phyloP scores from a whole-genome alignment of 2,888 invertebrate species.

The Stenodema calcarata region DNA sequence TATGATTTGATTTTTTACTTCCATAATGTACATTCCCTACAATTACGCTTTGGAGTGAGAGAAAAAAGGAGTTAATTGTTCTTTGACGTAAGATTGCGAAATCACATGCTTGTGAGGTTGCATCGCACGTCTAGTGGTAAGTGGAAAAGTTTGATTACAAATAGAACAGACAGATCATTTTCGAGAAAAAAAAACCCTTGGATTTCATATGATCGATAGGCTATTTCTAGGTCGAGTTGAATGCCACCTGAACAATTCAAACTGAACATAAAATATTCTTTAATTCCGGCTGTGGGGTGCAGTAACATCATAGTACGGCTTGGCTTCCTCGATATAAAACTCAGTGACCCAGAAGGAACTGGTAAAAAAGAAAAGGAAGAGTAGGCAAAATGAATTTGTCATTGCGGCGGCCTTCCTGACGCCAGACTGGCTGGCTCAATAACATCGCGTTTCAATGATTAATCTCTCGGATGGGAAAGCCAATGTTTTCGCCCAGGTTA shows the following conservation, averaged over 20 bases:
- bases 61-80: too few relatives aligned
- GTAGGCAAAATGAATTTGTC: not conserved
- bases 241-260: not conserved
- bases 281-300: not conserved
- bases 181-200: too few relatives aligned
- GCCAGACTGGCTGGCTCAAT: conserved; percentile 20
- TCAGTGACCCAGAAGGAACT: not conserved
- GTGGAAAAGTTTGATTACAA: not conserved
- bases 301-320: not conserved
- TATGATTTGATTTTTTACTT: too few relatives aligned
- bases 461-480: not conserved
- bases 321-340: not conserved
- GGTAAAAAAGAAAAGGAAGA: not conserved
- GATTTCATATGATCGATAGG: too few relatives aligned
- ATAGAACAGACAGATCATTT: too few relatives aligned
- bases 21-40: too few relatives aligned
- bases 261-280: not conserved
- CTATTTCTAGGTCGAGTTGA: too few relatives aligned
- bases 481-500: conserved; percentile 13
- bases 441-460: conserved; percentile 30
- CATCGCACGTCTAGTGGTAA: not conserved
- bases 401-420: not conserved
- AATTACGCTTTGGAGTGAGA: too few relatives aligned
- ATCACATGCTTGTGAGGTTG: too few relatives aligned
- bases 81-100: too few relatives aligned